Evolutionary conservation across 2,888 invertebrate genomes (phyloP).

Genomic region (Amiota mariae): DNA sequence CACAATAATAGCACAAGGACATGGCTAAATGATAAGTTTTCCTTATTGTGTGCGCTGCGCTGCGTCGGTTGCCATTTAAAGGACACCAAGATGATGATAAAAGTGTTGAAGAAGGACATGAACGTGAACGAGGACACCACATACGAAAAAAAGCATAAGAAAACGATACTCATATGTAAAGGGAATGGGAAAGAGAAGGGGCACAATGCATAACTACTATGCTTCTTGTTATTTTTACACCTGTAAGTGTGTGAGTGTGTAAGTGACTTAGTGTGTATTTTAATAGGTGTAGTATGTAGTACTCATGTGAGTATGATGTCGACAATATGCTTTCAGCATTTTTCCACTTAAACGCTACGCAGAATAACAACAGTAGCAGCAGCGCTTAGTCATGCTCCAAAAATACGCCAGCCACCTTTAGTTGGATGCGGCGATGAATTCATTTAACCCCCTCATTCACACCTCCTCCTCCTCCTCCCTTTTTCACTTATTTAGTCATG

Average conservation of each 20-base stretch:
- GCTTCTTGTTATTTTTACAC: conserved; percentile 21
- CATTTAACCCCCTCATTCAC: no score
- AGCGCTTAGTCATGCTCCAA: conserved; percentile 7
- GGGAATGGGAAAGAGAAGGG: conserved; percentile 29
- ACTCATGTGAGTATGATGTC: conserved; percentile 59
- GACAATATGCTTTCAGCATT: conserved; percentile 50
- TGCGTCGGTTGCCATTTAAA: not conserved
- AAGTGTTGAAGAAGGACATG: not conserved
- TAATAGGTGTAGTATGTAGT: not conserved
- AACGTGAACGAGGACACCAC: conserved; percentile 32
- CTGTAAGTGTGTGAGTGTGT: not conserved
- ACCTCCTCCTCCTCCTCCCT: no score
- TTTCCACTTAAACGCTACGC: not conserved
- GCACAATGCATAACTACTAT: not conserved
- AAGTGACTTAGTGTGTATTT: conserved; percentile 30
- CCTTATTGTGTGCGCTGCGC: conserved; percentile 4
- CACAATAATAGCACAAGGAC: conserved; percentile 42
- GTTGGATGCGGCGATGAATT: not conserved
- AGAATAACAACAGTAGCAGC: conserved; percentile 9
- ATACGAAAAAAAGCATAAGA: conserved; percentile 19
- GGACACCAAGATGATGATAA: no score
- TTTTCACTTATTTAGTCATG: no score
- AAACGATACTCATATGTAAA: conserved; percentile 4
- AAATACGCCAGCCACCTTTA: conserved; percentile 1
- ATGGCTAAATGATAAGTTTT: conserved; percentile 31